A percentile compares a stretch with the other conserved stretches of the same genome.
Conservation (phyloP, 35 echinoderm and acorn worm genomes). For the Eucidaris tribuloides region DNA sequence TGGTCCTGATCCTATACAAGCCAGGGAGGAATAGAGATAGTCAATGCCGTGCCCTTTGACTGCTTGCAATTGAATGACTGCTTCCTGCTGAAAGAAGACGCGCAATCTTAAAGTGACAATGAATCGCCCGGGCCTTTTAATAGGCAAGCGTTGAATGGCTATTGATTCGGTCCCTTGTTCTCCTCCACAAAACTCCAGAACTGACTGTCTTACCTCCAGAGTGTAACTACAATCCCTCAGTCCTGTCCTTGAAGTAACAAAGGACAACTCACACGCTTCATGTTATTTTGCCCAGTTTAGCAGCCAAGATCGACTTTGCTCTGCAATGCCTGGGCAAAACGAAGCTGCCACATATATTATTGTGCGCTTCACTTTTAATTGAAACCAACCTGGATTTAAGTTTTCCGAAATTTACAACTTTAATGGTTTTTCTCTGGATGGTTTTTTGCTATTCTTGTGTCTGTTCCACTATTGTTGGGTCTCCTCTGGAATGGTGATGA, state of each 20-base stretch:
- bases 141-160: conserved; percentile 21
- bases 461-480: too few species aligned
- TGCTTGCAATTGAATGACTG: background rate
- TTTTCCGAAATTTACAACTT: too few species aligned
- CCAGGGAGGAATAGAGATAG: too few species aligned
- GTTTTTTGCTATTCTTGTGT: too few species aligned
- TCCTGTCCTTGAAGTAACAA: conserved; percentile 8
- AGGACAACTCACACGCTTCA: background rate
- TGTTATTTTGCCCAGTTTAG: too few species aligned
- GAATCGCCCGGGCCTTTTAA: conserved; percentile 24
- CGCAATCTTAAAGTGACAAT: background rate
- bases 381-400: too few species aligned
- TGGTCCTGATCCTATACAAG: too few species aligned
- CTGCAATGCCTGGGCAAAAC: too few species aligned
- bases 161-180: conserved; percentile 9
- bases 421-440: too few species aligned
- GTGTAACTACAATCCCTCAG: background rate
- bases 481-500: conserved; percentile 10
- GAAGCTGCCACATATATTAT: too few species aligned
- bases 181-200: conserved; percentile 16
- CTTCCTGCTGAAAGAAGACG: background rate
- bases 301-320: too few species aligned
- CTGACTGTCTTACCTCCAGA: background rate
- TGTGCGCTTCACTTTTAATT: too few species aligned
- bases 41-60: background rate